A percentile compares a stretch with the other conserved stretches of the same genome.
These are phyloP conservation scores for Perognathus longimembris DNA, from an alignment of 2,113 vertebrate genomes.

Conservation along the genomic window DNA sequence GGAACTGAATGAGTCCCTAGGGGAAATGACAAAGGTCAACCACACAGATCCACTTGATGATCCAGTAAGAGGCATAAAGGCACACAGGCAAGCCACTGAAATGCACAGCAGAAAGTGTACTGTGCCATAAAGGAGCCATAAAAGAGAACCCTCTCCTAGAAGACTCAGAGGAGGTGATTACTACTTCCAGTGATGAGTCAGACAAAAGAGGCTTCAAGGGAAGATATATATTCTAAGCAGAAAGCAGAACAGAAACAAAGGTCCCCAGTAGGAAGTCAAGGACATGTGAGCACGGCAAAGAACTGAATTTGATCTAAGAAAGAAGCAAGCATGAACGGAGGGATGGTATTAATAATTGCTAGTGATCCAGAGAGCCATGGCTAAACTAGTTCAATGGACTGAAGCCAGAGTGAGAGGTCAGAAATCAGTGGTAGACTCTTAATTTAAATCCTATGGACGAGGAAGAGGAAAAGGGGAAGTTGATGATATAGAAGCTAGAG, in stretches of 20 bases:
- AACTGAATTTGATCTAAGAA: conserved; percentile 8
- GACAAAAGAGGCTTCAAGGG: background rate
- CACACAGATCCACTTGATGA: background rate
- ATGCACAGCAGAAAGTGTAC: background rate
- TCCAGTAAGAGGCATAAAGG: background rate
- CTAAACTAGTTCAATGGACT: background rate
- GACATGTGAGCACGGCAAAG: background rate
- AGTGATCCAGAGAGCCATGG: background rate
- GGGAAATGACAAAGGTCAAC: background rate
- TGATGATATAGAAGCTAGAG: background rate
- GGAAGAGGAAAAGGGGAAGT: background rate
- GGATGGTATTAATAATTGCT: background rate
- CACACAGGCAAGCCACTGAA: background rate
- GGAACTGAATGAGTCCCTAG: background rate
- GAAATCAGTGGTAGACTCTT: conserved; percentile 33
- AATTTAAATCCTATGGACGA: conserved; percentile 39
- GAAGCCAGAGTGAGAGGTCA: conserved; percentile 19
- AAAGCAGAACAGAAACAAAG: conserved; percentile 52
- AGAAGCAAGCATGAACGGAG: background rate
- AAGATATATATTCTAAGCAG: background rate
- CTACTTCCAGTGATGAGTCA: background rate
- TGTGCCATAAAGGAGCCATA: background rate
- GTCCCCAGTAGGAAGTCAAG: conserved; percentile 24
- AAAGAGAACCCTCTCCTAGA: conserved; percentile 9
- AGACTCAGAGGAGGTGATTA: background rate